Evolutionary conservation across 1,140 invertebrate species (phyloP), one percentile per base, ranked within the genome.

Genomic region (Diachasma alloeum): DNA sequence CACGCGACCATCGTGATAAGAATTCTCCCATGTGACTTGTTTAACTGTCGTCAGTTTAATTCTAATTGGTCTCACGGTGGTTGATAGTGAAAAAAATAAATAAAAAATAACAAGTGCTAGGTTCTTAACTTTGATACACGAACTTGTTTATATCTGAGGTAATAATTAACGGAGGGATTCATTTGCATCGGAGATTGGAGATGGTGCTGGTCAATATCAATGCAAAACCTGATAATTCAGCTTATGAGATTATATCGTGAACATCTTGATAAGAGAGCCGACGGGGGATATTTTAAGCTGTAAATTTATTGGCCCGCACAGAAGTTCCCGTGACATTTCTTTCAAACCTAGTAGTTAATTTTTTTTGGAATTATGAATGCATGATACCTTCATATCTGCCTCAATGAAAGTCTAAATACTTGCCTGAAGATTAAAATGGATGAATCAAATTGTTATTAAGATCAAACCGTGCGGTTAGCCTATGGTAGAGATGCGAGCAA

Each of bases 1-100:
- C 59, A 63, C 59, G 59, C 59, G 59, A 63, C 59, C 59, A 63
- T 63, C 59, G 13, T 63, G 59, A 63, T 63, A 63, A 63, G 59
- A 24, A 24, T 63, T 63, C 59, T 26, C n/a, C 48, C 59, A 63
- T 63, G 59, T 63, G 59, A 63, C 59, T 31, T 24, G 59, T 63
- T 63, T 63, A 63, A 63, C 59, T 63, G 59, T 63, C 24, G 24
- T 63, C 59, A 63, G 19, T 63, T 63, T 26, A 63, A 63, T 63
- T 63, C 59, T 63, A 63, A 63, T 63, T 63, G 59, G 59, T 63
- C 59, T 63, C 59, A 53, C n/a, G 48, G 48, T 53, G 48, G 48
- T 53, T 53, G 48, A 53, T 53, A 53, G 15, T 17, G 48, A 53
- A 17, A 15, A 15, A 19, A 53, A 53, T 13, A 53, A 53, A 17